Evolutionary conservation across 2,113 vertebrate species (phyloP), one percentile per base, ranked within the genome.

Genomic region (Lethenteron camtschaticum): DNA sequence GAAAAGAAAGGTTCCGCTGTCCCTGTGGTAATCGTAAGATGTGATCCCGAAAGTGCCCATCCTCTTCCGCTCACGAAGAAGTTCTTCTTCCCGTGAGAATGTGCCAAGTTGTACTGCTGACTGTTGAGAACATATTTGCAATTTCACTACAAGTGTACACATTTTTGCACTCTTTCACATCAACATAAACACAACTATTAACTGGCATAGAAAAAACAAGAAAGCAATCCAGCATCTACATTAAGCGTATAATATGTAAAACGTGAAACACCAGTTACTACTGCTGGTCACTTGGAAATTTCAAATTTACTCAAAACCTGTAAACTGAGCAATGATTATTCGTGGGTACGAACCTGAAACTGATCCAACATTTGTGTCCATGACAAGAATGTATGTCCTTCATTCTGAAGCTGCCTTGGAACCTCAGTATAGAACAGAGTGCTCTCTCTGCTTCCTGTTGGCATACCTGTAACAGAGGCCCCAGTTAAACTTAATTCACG

Each of bases 321-420:
- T 57, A 16, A 6, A 20, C 8, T 2, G 1, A 13, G 8, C 6
- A 57, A 9, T 1, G 24, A 72, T 10, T 1, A 5, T 3, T 6
- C 57, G n/a, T 1, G 0, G 8, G 24, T 2, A 9, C 76, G 73
- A 68, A 96, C 92, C 91, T 97, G 92, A 73, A 97, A 97, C 74
- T 97, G 90, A 81, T 95, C 91, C 76, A 97, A 80, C 89, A 97
- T 95, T 81, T 97, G 92, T 72, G 95, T 96, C 92, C 92, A 97
- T 1, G 92, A 92, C 77, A 97, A 79, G 74, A 95, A 85, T 69
- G 92, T 77, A 69, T 90, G 78, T 12, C 89, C 85, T 77, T 97
- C 90, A 75, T 95, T 96, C 70, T 88, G 85, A 66, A 91, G 80
- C 82, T 97, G 94, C 81, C 85, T 90, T 74, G 92, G 92, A 74